These are phyloP conservation scores for Chrysomallon squamiferum DNA, from an alignment of 1,140 invertebrate genomes.

Conservation along the genomic window DNA sequence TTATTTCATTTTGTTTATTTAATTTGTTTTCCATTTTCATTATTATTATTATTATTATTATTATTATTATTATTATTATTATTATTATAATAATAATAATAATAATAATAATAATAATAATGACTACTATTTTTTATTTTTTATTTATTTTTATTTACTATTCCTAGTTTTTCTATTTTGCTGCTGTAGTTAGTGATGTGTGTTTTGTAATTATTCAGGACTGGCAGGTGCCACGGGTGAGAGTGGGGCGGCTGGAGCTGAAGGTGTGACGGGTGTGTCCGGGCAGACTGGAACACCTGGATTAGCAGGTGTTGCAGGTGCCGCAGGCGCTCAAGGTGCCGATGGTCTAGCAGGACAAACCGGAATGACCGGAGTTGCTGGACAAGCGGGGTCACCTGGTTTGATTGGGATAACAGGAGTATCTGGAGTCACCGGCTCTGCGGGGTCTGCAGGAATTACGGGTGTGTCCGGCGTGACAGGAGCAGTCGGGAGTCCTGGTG, in stretches of 20 bases:
- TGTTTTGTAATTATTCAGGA: too few species aligned
- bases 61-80: too few species aligned
- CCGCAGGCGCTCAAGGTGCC: neutral
- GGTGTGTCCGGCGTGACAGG: neutral
- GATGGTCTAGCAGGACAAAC: neutral
- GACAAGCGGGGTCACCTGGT: neutral
- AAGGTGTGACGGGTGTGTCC: neutral
- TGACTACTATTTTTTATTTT: too few species aligned
- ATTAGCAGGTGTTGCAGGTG: neutral
- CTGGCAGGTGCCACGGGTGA: neutral
- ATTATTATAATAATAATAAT: too few species aligned
- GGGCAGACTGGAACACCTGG: neutral
- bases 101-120: too few species aligned
- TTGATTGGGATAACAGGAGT: neutral
- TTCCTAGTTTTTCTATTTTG: too few species aligned
- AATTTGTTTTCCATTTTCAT: too few species aligned
- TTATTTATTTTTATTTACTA: too few species aligned
- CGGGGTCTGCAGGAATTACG: neutral
- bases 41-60: too few species aligned
- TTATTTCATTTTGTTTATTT: too few species aligned
- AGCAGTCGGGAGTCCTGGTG: neutral
- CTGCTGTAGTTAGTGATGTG: too few species aligned
- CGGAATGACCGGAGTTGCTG: neutral
- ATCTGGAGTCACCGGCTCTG: neutral
- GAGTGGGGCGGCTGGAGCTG: neutral